phyloP scores from a whole-genome alignment of 2,113 vertebrate species.

The Uria aalge region DNA sequence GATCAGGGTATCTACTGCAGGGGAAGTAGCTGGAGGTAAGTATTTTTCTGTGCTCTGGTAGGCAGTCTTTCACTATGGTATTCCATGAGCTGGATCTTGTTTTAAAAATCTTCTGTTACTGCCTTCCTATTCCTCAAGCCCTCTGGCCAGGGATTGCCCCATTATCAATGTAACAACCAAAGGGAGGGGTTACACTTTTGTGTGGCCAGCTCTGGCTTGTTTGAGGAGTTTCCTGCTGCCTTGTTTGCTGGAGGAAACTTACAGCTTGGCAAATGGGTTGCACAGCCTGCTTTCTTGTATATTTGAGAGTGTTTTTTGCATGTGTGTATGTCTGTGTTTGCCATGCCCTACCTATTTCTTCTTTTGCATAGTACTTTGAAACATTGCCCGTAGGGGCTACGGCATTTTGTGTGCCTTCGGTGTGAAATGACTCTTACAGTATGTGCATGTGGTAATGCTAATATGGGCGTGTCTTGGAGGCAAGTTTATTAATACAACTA shows the following conservation, averaged over 20 bases:
- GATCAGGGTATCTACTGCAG: neutral
- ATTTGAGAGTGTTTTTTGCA: neutral
- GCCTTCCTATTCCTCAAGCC: neutral
- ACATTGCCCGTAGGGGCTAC: neutral
- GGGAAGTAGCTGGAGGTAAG: neutral
- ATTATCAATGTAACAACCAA: neutral
- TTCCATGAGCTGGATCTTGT: neutral
- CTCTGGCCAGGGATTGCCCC: conserved; percentile 40
- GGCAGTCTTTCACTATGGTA: neutral
- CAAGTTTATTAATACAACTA: conserved; percentile 20
- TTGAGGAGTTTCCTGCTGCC: conserved; percentile 9
- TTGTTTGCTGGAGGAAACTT: neutral
- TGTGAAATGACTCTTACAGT: neutral
- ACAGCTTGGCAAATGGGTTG: neutral
- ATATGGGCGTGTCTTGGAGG: neutral
- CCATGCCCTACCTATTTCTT: neutral
- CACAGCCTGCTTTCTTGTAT: neutral
- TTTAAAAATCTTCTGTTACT: neutral
- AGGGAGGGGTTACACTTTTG: conserved; percentile 18
- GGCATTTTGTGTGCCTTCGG: neutral
- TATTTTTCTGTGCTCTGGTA: neutral
- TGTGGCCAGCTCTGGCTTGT: conserved; percentile 58
- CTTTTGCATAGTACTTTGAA: neutral
- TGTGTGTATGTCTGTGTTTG: neutral
- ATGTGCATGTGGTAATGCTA: neutral